These are phyloP conservation scores for Strix aluco DNA, from an alignment of 2,113 vertebrate genomes.

Conservation along the genomic window DNA sequence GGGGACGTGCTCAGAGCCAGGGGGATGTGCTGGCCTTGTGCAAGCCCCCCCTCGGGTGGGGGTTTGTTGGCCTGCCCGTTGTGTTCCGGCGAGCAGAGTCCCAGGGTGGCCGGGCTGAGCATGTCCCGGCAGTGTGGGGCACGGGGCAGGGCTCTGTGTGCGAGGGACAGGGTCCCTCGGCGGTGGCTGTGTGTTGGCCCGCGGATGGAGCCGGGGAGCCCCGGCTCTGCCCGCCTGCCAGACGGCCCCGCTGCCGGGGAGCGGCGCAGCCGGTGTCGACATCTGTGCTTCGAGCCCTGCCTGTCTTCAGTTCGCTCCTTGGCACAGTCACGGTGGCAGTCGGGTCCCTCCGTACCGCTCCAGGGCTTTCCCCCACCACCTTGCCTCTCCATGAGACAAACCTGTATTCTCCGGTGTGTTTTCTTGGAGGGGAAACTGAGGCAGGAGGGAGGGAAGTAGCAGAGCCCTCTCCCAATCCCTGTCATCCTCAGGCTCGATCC, in stretches of 20 bases:
- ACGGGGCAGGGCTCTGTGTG: background rate
- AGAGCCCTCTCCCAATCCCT: background rate
- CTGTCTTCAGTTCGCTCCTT: background rate
- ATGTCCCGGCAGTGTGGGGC: background rate
- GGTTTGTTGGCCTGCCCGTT: background rate
- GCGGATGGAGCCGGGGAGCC: background rate
- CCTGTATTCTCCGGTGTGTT: background rate
- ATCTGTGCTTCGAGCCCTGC: constrained; percentile 20
- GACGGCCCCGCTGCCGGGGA: background rate
- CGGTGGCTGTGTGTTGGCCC: background rate
- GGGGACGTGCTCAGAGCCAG: background rate
- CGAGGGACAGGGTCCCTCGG: background rate
- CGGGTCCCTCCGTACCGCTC: background rate
- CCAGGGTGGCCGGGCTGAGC: fast-evolving
- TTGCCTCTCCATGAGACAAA: background rate
- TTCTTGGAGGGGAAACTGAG: constrained; percentile 10
- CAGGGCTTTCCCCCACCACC: background rate
- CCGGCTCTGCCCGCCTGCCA: background rate
- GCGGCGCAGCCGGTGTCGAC: constrained; percentile 7
- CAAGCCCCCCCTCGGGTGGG: background rate
- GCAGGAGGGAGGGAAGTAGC: background rate
- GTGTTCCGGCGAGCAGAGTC: background rate
- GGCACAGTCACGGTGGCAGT: background rate
- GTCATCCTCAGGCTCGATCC: background rate
- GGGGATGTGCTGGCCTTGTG: background rate